Evolutionary conservation across 92 coral and sea anemone species (phyloP), one percentile per base, ranked within the genome.

Genomic region (Phenganax stokvisi): DNA sequence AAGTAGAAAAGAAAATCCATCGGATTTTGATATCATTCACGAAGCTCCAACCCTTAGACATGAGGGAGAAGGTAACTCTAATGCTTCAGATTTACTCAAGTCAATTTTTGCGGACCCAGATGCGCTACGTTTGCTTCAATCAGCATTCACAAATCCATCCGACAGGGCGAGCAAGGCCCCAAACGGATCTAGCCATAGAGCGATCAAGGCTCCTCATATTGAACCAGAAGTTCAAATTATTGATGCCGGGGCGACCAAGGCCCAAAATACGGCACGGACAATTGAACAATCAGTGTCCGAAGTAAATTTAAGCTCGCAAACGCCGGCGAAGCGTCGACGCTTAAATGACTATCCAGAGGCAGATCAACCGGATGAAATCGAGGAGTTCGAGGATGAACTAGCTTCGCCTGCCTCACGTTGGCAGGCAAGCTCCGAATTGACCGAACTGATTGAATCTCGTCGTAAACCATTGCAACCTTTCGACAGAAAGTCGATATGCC

Each of bases 171-270:
- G 47, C 47, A 59, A 59, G 65, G 65, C 65, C 25, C 65, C 15
- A 12, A 7, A 13, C 65, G 65, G 65, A 59, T 59, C 25, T 0
- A 59, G 7, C 7, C 15, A 1, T 1, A 0, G 65, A 59, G 65
- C 65, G 65, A 1, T 20, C 65, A 59, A 59, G 65, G 65, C 65
- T 59, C 65, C 25, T 59, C 7, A 7, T 7, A 59, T 59, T 59
- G 65, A 59, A 11, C 76, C 76, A 27, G 76, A 71, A 28, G 54
- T 71, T 71, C 52, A 71, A 71, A 71, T 71, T 20, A 71, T 71
- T 71, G 56, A 71, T 37, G 76, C 70, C 70, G 70, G 70, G 70
- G 70, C 70, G 70, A 13, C 70, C 70, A 64, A 64, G 29, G 70
- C 70, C 70, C 20, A 25, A 1, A 64, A 64, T 13, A 64, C 70